Conservation (phyloP, 92 coral and sea anemone species). For the Actinostola sp. region DNA sequence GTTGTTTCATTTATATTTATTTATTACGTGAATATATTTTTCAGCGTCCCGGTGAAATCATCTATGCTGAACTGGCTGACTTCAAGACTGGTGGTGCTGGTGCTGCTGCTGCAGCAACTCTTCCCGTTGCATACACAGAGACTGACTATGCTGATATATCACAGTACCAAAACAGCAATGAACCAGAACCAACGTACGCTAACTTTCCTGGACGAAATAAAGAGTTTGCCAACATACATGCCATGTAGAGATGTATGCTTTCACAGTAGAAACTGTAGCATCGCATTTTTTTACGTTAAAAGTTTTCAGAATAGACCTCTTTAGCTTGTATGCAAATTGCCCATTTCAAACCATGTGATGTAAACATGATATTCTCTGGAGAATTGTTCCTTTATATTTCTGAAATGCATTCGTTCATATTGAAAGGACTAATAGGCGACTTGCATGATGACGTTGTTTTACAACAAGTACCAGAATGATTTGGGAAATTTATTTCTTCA, state of each 20-base stretch:
- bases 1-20: not conserved
- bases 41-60: slow-evolving; percentile 40
- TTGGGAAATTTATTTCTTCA: too few species aligned
- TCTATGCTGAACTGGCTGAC: slow-evolving; percentile 49
- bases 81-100: slow-evolving; percentile 9
- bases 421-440: too few species aligned
- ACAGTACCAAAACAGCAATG: slow-evolving; percentile 25
- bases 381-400: too few species aligned
- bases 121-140: slow-evolving; percentile 18
- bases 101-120: slow-evolving; percentile 6
- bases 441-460: too few species aligned
- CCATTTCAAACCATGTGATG: too few species aligned
- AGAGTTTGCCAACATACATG: slow-evolving; percentile 11
- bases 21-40: not conserved
- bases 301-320: too few species aligned
- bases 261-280: too few species aligned
- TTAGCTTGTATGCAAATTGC: too few species aligned
- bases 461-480: too few species aligned
- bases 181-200: slow-evolving; percentile 38
- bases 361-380: too few species aligned
- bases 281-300: too few species aligned
- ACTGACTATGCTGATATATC: slow-evolving; percentile 46
- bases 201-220: slow-evolving; percentile 36
- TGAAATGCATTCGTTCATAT: too few species aligned
- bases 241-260: slow-evolving; percentile 1